Percentiles rank a stretch among this genome's conserved stretches.
phyloP scores from a whole-genome alignment of 2,113 vertebrate species.

The Atherinomorus stipes region DNA sequence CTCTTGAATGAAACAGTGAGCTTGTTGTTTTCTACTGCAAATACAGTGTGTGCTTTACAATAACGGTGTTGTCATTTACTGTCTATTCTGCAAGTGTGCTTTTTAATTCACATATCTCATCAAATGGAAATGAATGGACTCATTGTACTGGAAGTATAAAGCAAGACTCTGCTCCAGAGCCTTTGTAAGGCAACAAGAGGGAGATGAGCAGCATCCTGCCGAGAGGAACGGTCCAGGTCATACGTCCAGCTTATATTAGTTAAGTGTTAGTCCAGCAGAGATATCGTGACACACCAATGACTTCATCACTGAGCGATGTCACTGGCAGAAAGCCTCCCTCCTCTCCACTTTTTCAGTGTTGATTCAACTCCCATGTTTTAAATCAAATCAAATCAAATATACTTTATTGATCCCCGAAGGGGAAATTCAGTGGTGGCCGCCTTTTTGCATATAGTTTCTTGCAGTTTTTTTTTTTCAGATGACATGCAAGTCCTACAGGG shows the following conservation, averaged over 20 bases:
- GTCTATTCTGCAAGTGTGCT: constrained; percentile 18
- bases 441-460: background rate
- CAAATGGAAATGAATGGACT: constrained; percentile 49
- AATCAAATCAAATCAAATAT: no score
- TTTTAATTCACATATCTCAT: constrained; percentile 37
- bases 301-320: constrained; percentile 57
- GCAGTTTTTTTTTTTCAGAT: background rate
- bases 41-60: constrained; percentile 34
- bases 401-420: no score
- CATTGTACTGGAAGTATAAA: constrained; percentile 50
- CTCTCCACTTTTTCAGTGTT: constrained; percentile 18
- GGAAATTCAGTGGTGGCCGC: background rate
- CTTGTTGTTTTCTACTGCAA: constrained; percentile 20
- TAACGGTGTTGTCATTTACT: constrained; percentile 41
- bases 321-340: constrained; percentile 36
- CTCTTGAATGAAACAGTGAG: constrained; percentile 12
- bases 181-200: constrained; percentile 12
- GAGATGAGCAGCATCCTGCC: constrained; percentile 21
- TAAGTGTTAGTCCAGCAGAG: constrained; percentile 49
- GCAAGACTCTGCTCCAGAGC: constrained; percentile 5
- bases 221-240: constrained; percentile 39
- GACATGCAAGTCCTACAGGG: background rate
- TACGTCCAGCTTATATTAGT: constrained; percentile 30
- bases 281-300: constrained; percentile 30
- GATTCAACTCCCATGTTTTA: constrained; percentile 6